Evolutionary conservation across 2,113 vertebrate species (phyloP).

Genomic region (Corythoichthys intestinalis): DNA sequence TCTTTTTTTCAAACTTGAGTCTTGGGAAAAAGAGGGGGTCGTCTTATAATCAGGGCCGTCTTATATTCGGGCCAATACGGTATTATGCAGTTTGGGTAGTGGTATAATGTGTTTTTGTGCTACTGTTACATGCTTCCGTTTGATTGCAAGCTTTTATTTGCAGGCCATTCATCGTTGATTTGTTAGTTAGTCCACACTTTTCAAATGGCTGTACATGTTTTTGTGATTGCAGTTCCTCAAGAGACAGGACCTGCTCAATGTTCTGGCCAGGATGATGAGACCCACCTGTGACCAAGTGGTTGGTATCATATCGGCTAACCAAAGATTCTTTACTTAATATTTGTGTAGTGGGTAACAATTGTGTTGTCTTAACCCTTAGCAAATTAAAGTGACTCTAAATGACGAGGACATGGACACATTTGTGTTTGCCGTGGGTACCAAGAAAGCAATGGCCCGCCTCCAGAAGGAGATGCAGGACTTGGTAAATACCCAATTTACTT

Average conservation of each 20-base stretch:
- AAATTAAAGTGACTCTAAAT: slow-evolving; percentile 97
- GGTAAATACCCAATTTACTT: slow-evolving; percentile 57
- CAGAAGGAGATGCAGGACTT: slow-evolving; percentile 99
- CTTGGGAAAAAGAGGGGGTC: no score
- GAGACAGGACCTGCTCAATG: slow-evolving; percentile 94
- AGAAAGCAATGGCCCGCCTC: slow-evolving; percentile 87
- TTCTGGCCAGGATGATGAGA: slow-evolving; percentile 97
- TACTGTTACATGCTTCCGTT: no score
- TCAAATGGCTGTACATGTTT: not conserved
- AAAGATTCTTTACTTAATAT: not conserved
- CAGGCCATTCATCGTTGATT: no score
- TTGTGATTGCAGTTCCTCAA: slow-evolving; percentile 85
- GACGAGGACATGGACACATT: slow-evolving; percentile 99
- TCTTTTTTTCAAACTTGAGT: no score
- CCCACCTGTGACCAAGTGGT: slow-evolving; percentile 96
- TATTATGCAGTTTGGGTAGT: not conserved
- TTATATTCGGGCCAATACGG: no score
- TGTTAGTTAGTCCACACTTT: not conserved
- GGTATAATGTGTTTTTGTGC: not conserved
- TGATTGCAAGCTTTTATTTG: no score
- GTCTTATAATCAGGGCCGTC: no score
- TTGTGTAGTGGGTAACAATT: not conserved
- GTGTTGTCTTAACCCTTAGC: slow-evolving; percentile 60
- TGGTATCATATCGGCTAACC: slow-evolving; percentile 37
- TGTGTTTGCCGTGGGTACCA: slow-evolving; percentile 92